phyloP scores from a whole-genome alignment of 2,113 vertebrate genomes.

The Vulpes lagopus region DNA sequence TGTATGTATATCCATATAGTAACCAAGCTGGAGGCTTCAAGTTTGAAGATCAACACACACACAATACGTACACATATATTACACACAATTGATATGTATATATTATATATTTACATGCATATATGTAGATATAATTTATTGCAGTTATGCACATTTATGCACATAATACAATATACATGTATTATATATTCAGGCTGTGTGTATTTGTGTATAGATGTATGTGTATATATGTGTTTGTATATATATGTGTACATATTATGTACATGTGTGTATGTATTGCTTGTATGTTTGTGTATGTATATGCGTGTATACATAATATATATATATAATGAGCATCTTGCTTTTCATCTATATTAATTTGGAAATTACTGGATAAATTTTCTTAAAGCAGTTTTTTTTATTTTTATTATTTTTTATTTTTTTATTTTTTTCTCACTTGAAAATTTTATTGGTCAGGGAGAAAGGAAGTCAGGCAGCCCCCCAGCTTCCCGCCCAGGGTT shows the following conservation, averaged over 20 bases:
- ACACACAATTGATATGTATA: background rate
- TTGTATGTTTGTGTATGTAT: background rate
- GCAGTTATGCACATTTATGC: background rate
- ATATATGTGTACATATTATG: background rate
- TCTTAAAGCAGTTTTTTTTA: no score
- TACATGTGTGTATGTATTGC: background rate
- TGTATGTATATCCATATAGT: background rate
- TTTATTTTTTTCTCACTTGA: no score
- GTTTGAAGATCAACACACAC: background rate
- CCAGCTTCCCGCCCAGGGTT: no score
- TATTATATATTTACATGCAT: background rate
- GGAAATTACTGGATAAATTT: no score
- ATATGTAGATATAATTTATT: background rate
- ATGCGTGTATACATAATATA: background rate
- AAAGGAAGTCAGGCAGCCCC: no score
- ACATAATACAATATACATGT: background rate
- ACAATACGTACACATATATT: background rate
- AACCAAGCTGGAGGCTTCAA: background rate
- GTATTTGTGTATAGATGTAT: background rate
- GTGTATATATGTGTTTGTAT: rapidly evolving
- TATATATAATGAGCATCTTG: no score
- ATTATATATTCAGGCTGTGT: background rate
- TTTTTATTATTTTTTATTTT: no score
- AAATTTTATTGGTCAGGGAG: no score
- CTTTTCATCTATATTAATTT: no score